phyloP scores from a whole-genome alignment of 1,140 invertebrate genomes.

The Drosophila saltans region DNA sequence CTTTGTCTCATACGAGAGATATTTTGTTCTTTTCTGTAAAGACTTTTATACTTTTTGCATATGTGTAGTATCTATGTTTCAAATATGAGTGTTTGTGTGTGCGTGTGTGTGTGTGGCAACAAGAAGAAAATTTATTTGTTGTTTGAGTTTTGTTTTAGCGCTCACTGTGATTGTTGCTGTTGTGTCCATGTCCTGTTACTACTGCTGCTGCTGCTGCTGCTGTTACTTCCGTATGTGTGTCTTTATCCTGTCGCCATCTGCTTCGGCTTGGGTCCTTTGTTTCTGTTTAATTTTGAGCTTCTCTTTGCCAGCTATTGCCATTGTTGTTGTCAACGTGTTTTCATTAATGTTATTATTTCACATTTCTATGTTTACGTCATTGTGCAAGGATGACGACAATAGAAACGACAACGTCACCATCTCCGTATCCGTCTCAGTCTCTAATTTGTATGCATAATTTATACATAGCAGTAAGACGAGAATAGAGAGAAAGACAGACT shows the following conservation, averaged over 20 bases:
- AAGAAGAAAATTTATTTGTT: conserved; percentile 23
- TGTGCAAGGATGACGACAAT: conserved; percentile 13
- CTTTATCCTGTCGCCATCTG: conserved; percentile 54
- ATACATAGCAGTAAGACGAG: background rate
- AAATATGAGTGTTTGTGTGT: background rate
- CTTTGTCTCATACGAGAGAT: conserved; percentile 3
- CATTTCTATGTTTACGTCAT: conserved; percentile 62
- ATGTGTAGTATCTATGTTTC: background rate
- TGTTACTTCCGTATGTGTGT: conserved; percentile 30
- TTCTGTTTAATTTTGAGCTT: conserved; percentile 62
- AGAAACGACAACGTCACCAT: conserved; percentile 2
- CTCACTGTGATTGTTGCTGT: conserved; percentile 57
- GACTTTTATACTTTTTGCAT: background rate
- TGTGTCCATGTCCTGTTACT: conserved; percentile 48
- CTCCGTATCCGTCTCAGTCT: conserved; percentile 30
- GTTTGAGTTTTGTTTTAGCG: conserved; percentile 51
- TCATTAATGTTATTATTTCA: conserved; percentile 68
- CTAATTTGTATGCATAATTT: conserved; percentile 67
- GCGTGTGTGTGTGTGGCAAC: background rate
- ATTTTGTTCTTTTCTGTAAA: background rate
- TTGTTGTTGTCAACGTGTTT: conserved; percentile 38
- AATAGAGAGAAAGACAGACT: background rate
- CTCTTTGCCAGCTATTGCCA: background rate
- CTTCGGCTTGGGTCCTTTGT: conserved; percentile 44
- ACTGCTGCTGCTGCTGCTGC: background rate